Evolutionary conservation across 1,140 invertebrate genomes (phyloP).

Genomic region (Dreissena polymorpha): DNA sequence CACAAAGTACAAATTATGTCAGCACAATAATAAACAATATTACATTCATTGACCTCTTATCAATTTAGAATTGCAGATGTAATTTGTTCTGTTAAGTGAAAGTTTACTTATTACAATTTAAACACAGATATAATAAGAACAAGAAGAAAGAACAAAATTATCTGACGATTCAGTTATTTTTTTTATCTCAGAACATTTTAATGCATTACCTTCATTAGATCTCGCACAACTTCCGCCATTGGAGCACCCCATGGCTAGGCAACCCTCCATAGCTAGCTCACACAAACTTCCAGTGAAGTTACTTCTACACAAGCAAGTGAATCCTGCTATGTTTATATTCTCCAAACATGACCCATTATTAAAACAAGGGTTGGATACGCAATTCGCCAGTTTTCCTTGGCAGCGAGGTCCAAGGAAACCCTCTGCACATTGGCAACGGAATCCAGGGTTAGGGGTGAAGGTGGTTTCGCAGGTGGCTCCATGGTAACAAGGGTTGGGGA

Average conservation of each 20-base stretch:
- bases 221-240: slow-evolving; percentile 88
- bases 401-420: slow-evolving; percentile 94
- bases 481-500: slow-evolving; percentile 93
- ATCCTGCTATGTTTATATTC: slow-evolving; percentile 76
- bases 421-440: slow-evolving; percentile 59
- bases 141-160: neutral
- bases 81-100: too few species aligned
- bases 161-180: slow-evolving; percentile 6
- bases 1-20: too few species aligned
- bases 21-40: too few species aligned
- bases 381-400: slow-evolving; percentile 95
- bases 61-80: too few species aligned
- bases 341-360: slow-evolving; percentile 90
- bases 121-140: too few species aligned
- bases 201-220: slow-evolving; percentile 18
- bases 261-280: slow-evolving; percentile 48
- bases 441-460: slow-evolving; percentile 35
- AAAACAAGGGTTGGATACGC: slow-evolving; percentile 91
- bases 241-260: slow-evolving; percentile 44
- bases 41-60: too few species aligned
- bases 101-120: too few species aligned
- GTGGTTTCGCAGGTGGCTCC: slow-evolving; percentile 89
- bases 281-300: slow-evolving; percentile 30
- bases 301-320: slow-evolving; percentile 82
- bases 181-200: neutral